Conservation (phyloP, 2,113 vertebrate species). For the Percopsis transmontana region DNA sequence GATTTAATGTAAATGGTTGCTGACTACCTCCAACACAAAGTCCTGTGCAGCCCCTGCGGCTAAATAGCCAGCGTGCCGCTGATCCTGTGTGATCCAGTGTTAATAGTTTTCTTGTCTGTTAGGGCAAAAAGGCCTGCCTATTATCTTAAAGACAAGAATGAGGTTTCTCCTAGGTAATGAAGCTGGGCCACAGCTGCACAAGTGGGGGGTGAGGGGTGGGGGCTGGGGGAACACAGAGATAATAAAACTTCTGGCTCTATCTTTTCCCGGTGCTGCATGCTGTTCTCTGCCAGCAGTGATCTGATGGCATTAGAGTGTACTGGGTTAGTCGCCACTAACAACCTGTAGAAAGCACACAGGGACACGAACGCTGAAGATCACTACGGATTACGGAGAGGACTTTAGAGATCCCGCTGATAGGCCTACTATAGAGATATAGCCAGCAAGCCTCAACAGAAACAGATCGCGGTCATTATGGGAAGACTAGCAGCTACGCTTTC, state of each 20-base stretch:
- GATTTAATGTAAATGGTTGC: slow-evolving; percentile 42
- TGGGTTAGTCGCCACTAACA: slow-evolving; percentile 40
- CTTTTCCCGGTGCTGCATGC: slow-evolving; percentile 31
- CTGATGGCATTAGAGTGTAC: too few relatives aligned
- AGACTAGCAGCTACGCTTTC: slow-evolving; percentile 2
- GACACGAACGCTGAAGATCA: slow-evolving; percentile 1
- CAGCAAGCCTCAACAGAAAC: slow-evolving; percentile 1
- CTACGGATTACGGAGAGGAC: slow-evolving; percentile 12
- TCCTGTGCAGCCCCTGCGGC: slow-evolving; percentile 26
- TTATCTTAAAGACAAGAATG: slow-evolving; percentile 9
- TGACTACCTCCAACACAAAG: slow-evolving; percentile 32
- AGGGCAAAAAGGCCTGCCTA: slow-evolving; percentile 23
- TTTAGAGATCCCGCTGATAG: slow-evolving; percentile 6
- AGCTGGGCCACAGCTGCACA: slow-evolving; percentile 18
- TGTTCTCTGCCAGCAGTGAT: slow-evolving; percentile 36
- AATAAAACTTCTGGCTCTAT: slow-evolving; percentile 35
- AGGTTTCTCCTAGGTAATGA: slow-evolving; percentile 30
- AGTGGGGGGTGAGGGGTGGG: not conserved
- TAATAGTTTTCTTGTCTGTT: slow-evolving; percentile 29
- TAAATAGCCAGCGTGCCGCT: slow-evolving; percentile 23
- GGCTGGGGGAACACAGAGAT: slow-evolving; percentile 5
- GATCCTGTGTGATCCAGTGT: slow-evolving; percentile 41
- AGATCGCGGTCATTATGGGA: slow-evolving; percentile 6
- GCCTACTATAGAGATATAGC: slow-evolving; percentile 14
- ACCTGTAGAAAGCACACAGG: slow-evolving; percentile 25